Percentiles rank a stretch among this genome's conserved stretches.
Evolutionary conservation across 2,113 vertebrate genomes (phyloP).

Genomic region (Nicator chloris): DNA sequence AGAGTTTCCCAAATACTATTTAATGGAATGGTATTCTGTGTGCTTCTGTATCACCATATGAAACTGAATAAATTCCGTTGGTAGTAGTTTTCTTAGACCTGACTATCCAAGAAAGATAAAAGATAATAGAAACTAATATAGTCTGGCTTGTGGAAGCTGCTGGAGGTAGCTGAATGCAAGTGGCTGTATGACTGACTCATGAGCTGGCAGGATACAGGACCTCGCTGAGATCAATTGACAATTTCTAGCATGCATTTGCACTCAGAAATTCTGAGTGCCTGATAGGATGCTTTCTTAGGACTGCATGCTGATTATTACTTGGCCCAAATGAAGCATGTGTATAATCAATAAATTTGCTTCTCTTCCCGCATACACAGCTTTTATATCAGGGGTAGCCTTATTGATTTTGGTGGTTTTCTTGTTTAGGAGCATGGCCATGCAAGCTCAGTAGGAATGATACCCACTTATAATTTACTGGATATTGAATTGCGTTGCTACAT

Average conservation of each 20-base stretch:
- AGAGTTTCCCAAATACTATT: neutral
- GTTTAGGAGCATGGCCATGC: neutral
- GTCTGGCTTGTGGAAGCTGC: neutral
- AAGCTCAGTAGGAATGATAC: neutral
- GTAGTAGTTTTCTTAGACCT: neutral
- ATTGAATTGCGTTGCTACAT: neutral
- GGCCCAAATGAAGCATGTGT: neutral
- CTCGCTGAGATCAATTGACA: neutral
- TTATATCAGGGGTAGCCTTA: neutral
- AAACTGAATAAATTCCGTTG: neutral
- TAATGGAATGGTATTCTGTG: neutral
- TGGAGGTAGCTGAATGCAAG: neutral
- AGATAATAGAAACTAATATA: neutral
- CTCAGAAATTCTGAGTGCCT: neutral
- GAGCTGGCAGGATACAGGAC: neutral
- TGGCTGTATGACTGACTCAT: neutral
- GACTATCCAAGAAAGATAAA: neutral
- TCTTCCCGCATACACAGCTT: neutral
- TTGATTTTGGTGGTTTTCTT: constrained; percentile 11
- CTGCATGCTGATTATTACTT: neutral
- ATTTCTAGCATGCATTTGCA: neutral
- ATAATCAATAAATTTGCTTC: neutral
- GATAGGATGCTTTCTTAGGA: neutral
- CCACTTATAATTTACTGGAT: neutral
- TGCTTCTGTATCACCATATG: neutral